These are phyloP conservation scores for Catharus minimus DNA, from an alignment of 2,113 vertebrate genomes.

Conservation along the genomic window DNA sequence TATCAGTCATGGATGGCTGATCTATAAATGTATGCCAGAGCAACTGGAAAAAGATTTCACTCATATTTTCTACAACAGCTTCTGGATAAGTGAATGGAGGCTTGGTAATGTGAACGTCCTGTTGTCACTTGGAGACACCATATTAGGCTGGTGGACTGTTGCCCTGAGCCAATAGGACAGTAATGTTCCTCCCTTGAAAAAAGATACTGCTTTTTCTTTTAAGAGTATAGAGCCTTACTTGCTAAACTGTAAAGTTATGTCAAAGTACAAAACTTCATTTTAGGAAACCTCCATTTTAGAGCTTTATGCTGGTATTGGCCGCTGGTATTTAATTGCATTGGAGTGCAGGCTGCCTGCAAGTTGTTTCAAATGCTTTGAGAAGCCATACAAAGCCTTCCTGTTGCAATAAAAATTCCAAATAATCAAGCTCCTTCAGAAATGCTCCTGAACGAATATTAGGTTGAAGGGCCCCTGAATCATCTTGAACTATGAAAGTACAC, in stretches of 20 bases:
- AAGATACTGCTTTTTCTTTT: not conserved
- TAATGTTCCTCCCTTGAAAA: not conserved
- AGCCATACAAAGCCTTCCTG: not conserved
- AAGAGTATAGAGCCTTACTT: not conserved
- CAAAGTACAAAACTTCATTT: not conserved
- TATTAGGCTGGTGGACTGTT: not conserved
- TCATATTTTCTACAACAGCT: not conserved
- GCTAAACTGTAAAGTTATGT: not conserved
- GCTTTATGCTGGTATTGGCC: not conserved
- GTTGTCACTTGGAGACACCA: not conserved
- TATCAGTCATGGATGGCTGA: not conserved
- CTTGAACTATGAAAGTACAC: not conserved
- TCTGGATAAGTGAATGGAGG: not conserved
- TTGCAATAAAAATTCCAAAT: not conserved
- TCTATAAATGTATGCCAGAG: not conserved
- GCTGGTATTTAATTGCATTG: not conserved
- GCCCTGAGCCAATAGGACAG: not conserved
- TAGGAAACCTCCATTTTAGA: not conserved
- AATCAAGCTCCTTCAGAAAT: not conserved
- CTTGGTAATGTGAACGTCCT: not conserved
- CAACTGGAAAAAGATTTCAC: not conserved
- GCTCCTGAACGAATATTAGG: not conserved
- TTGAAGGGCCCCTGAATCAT: not conserved
- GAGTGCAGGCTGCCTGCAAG: not conserved
- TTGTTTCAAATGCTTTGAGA: not conserved